Conservation (phyloP, 1,140 invertebrate species). For the Atta cephalotes region DNA sequence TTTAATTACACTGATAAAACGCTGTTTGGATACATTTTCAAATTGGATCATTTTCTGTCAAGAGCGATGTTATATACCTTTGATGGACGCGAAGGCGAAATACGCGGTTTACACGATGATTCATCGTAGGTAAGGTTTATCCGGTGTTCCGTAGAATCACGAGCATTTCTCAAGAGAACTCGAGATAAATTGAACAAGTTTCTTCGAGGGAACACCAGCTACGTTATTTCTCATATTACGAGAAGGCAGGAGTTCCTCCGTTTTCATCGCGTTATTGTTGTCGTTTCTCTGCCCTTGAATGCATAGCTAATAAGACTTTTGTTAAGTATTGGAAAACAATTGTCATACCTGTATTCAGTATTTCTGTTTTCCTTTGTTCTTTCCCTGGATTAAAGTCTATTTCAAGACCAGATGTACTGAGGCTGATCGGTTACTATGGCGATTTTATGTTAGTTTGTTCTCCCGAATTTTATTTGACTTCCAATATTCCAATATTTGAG, state of each 20-base stretch:
- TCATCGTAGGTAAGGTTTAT: constrained; percentile 53
- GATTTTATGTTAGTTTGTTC: neutral
- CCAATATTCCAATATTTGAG: constrained; percentile 15
- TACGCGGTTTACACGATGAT: constrained; percentile 42
- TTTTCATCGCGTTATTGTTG: neutral
- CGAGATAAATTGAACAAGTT: constrained; percentile 62
- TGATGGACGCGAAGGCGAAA: constrained; percentile 52
- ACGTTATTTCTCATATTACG: constrained; percentile 52
- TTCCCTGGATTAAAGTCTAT: neutral
- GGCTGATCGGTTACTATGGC: constrained; percentile 1
- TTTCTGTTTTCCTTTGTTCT: neutral
- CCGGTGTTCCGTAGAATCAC: constrained; percentile 21
- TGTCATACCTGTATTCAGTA: neutral
- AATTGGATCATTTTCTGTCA: constrained; percentile 28
- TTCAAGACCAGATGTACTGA: neutral
- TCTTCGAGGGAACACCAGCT: constrained; percentile 7
- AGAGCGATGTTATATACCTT: constrained; percentile 25
- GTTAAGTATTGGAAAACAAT: neutral
- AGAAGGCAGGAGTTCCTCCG: neutral
- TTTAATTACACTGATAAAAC: constrained; percentile 7
- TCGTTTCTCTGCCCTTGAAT: neutral
- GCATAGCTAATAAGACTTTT: constrained; percentile 27
- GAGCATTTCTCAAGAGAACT: constrained; percentile 54
- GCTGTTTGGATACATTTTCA: constrained; percentile 32
- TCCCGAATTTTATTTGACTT: constrained; percentile 4